Base-by-base conservation (phyloP, 2,797 vertebrate species). In the Lemur catta region DNA sequence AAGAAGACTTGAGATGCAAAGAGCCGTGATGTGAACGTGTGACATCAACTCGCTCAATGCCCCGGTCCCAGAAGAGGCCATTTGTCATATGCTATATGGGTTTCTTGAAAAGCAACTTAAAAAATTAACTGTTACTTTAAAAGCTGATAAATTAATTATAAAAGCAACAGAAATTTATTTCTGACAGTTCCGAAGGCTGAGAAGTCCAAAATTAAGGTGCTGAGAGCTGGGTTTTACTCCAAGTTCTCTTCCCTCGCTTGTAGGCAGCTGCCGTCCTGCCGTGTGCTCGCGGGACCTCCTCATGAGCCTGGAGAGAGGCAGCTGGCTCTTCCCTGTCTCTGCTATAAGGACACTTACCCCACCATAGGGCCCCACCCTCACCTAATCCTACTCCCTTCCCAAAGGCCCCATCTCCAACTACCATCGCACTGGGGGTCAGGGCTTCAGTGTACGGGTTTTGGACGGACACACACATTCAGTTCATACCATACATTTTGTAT, bases 91-190 rank as follows among this genome's bases (percentile, higher is more conserved):
- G 7, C 38, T 6, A 5, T 4, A 3, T 0, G 38, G 28, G 50
- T 20, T 91, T 96, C 55, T 59, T 67, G 14, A 59, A 93, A 89
- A 93, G 65, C 61, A 92, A 38, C 20, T 79, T 91, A 67, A 46
- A 82, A 85, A 79, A 65, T 57, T 28, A 84, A 76, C 18, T 38
- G 14, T 65, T 78, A 74, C 17, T 69, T 87, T 76, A 84, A 94
- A 80, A 59, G 65, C 9, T 38, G 30, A 75, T 75, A 20, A 84
- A 84, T 26, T 86, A 50, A 65, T 74, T 75, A 61, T 43, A 61
- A 48, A 75, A 92, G 13, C 33, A 26, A 28, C 7, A 38, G 61
- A 71, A 30, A 14, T 41, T 33, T 11, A 20, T 35, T 48, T 67
- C 30, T 35, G 12, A 43, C 6, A 14, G 72, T n/a, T 59, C 78